Base-by-base conservation (phyloP, 2,113 vertebrate species). In the Sebastes schlegelii region DNA sequence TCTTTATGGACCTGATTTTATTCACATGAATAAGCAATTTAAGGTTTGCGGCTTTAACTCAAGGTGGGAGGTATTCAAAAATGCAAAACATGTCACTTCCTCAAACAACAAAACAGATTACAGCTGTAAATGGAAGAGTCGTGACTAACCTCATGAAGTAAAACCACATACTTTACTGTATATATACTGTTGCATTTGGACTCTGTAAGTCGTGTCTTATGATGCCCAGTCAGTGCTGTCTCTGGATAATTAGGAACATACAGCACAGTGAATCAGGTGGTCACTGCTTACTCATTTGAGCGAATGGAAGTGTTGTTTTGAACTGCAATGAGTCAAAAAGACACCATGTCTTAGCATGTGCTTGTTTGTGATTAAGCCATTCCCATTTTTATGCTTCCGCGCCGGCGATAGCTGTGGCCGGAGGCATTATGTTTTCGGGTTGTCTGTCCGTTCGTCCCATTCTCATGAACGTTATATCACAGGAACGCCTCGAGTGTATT, bases 181-280 rank as follows among this genome's bases (percentile, higher is more conserved):
- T 6, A 21, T 8, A 4, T 43, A 11, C 23, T 23, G 21, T 19
- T 54, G 52, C 16, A 42, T 51, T 2, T 9, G 16, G 65, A 23
- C 72, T 34, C 12, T 45, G 48, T 80, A 78, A 90, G 61, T 83
- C 63, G 76, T 81, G 68, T 86, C 74, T 77, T 66, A 77, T 90
- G 89, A 88, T 68, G 65, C 62, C 26, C 19, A 19, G 14, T 4
- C 3, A 34, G 34, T 34, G 34, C 63, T 61, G 54, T 63, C 26
- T 72, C 75, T 43, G 69, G 52, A 74, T 82, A 74, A 91, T 88
- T n/a, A 51, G 54, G 63, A 78, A 72, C 74, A 75, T 34, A 23
- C 51, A 61, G 74, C 8, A 16, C 52, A 66, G 62, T 45, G 17
- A 79, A 54, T 86, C 55, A 80, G 61, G 23, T 54, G 81, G 76